Evolutionary conservation across 1,140 invertebrate species (phyloP).

Genomic region (Penaeus chinensis): DNA sequence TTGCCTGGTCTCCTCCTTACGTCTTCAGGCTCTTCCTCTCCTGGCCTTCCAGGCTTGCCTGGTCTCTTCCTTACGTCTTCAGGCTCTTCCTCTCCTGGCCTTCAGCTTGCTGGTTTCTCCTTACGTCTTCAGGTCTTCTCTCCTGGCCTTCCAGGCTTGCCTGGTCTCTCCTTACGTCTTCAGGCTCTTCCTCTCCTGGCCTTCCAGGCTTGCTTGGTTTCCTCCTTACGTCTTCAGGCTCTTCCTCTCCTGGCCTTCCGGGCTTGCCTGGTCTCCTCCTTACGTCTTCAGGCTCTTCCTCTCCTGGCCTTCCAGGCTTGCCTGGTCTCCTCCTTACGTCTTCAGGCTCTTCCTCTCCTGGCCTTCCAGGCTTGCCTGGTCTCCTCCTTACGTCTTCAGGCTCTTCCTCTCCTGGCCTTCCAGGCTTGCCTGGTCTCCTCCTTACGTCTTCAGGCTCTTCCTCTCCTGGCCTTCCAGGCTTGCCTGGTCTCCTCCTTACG

Average conservation of each 20-base stretch:
- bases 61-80: background rate
- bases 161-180: background rate
- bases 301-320: background rate
- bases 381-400: background rate
- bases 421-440: too few relatives aligned
- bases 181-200: conserved; percentile 27
- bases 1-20: too few relatives aligned
- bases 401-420: background rate
- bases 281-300: conserved; percentile 11
- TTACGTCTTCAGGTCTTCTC: background rate
- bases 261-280: conserved; percentile 3
- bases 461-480: background rate
- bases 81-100: background rate
- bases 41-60: too few relatives aligned
- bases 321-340: background rate
- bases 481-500: conserved; percentile 10
- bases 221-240: background rate
- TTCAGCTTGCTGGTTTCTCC: background rate
- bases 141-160: background rate
- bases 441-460: too few relatives aligned
- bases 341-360: conserved; percentile 2
- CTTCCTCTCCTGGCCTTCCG: conserved; percentile 6
- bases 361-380: background rate
- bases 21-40: too few relatives aligned
- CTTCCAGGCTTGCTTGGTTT: background rate